Evolutionary conservation across 1,140 invertebrate genomes (phyloP).

Genomic region (Calosoma granatense): DNA sequence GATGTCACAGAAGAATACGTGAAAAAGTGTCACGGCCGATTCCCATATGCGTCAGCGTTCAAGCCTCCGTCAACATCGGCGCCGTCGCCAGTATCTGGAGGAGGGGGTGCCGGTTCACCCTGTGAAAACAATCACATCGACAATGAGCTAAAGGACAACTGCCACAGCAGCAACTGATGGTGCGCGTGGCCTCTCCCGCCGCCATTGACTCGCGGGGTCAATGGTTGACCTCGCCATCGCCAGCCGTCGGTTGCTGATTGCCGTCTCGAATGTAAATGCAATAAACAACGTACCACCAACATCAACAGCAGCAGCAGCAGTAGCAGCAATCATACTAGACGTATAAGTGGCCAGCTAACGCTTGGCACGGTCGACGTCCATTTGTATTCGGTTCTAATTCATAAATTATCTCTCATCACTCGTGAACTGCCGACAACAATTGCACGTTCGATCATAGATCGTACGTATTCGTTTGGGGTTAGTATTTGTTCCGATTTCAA

Average conservation of each 20-base stretch:
- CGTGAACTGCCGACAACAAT: too few relatives aligned
- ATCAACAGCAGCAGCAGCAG: too few relatives aligned
- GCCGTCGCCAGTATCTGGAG: constrained; percentile 8
- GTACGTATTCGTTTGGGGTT: too few relatives aligned
- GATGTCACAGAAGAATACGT: constrained; percentile 56
- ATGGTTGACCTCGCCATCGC: background rate
- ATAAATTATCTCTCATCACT: too few relatives aligned
- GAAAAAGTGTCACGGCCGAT: constrained; percentile 57
- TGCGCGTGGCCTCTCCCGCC: background rate
- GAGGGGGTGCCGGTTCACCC: background rate
- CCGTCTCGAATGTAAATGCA: too few relatives aligned
- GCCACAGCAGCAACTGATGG: background rate
- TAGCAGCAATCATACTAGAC: too few relatives aligned
- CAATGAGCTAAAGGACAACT: background rate
- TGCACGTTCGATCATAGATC: too few relatives aligned
- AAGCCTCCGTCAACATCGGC: constrained; percentile 35
- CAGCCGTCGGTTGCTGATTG: background rate
- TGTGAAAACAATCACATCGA: constrained; percentile 1
- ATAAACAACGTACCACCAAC: too few relatives aligned
- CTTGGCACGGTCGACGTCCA: too few relatives aligned
- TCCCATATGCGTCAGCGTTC: constrained; percentile 64
- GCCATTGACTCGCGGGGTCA: background rate
- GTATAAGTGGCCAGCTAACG: too few relatives aligned
- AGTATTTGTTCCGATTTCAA: too few relatives aligned
- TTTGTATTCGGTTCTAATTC: too few relatives aligned